Conservation (phyloP, 1,140 invertebrate genomes). For the Carcinoscorpius rotundicauda region DNA sequence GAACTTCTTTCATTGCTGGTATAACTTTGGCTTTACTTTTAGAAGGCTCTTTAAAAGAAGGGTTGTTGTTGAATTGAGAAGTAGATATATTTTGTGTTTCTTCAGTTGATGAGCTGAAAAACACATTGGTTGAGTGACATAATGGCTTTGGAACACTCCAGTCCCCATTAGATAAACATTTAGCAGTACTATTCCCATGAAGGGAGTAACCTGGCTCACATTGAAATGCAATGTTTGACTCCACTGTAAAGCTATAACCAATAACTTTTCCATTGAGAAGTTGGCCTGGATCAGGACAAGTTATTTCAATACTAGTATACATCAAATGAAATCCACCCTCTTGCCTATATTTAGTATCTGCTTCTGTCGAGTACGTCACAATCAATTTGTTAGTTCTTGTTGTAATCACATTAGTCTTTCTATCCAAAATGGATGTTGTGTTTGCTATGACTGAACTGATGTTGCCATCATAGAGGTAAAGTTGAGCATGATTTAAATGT, state of each 20-base stretch:
- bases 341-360: slow-evolving; percentile 5
- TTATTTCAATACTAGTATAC: slow-evolving; percentile 10
- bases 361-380: slow-evolving; percentile 7
- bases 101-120: too few relatives aligned
- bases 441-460: neutral
- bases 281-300: slow-evolving; percentile 8
- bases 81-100: too few relatives aligned
- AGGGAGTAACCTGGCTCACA: slow-evolving; percentile 14
- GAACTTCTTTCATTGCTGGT: too few relatives aligned
- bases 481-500: too few relatives aligned
- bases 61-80: too few relatives aligned
- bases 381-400: slow-evolving; percentile 16
- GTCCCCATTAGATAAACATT: slow-evolving; percentile 14
- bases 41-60: too few relatives aligned
- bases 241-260: slow-evolving; percentile 8
- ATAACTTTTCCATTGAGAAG: slow-evolving; percentile 13
- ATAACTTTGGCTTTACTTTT: too few relatives aligned
- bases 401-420: neutral
- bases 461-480: neutral
- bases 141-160: slow-evolving; percentile 16
- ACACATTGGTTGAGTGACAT: slow-evolving; percentile 1
- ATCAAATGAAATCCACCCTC: slow-evolving; percentile 15
- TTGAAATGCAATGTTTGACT: slow-evolving; percentile 14
- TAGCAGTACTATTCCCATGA: slow-evolving; percentile 11
- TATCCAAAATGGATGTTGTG: neutral